phyloP scores from a whole-genome alignment of 2,888 invertebrate genomes.

The Junonia oenone region DNA sequence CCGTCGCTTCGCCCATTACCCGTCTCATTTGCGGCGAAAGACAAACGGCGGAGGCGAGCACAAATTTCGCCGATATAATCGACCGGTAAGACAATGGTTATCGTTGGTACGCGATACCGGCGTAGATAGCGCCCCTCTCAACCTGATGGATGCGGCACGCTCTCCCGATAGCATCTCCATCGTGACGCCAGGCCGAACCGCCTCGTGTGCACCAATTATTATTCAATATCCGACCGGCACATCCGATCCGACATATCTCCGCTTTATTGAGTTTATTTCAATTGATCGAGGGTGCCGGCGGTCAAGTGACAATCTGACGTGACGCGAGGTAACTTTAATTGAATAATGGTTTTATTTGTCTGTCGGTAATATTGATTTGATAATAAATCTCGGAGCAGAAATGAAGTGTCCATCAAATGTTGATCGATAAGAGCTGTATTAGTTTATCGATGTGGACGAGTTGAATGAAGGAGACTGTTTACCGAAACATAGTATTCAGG shows the following conservation, averaged over 20 bases:
- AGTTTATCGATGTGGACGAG: constrained; percentile 13
- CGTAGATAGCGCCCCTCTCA: constrained; percentile 51
- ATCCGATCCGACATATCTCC: constrained; percentile 28
- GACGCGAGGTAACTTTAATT: constrained; percentile 50
- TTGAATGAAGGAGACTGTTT: constrained; percentile 26
- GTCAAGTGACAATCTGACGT: constrained; percentile 64
- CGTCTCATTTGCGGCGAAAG: constrained; percentile 75
- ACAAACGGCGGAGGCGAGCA: constrained; percentile 71
- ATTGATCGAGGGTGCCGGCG: constrained; percentile 51
- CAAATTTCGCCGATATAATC: constrained; percentile 76
- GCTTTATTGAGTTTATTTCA: constrained; percentile 34
- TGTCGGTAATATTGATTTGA: constrained; percentile 46
- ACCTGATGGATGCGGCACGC: constrained; percentile 76
- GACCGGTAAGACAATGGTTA: constrained; percentile 55
- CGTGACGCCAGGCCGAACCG: constrained; percentile 52
- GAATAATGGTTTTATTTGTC: constrained; percentile 57
- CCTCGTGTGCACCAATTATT: constrained; percentile 72
- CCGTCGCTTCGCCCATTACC: constrained; percentile 53
- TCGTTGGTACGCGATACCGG: constrained; percentile 62
- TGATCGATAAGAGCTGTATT: constrained; percentile 30
- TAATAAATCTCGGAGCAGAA: constrained; percentile 30
- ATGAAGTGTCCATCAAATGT: constrained; percentile 32
- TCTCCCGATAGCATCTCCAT: constrained; percentile 65
- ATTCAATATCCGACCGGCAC: constrained; percentile 58
- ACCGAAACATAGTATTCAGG: constrained; percentile 41